Evolutionary conservation across 2,113 vertebrate species (phyloP).

Genomic region (Nycticryphes semicollaris): DNA sequence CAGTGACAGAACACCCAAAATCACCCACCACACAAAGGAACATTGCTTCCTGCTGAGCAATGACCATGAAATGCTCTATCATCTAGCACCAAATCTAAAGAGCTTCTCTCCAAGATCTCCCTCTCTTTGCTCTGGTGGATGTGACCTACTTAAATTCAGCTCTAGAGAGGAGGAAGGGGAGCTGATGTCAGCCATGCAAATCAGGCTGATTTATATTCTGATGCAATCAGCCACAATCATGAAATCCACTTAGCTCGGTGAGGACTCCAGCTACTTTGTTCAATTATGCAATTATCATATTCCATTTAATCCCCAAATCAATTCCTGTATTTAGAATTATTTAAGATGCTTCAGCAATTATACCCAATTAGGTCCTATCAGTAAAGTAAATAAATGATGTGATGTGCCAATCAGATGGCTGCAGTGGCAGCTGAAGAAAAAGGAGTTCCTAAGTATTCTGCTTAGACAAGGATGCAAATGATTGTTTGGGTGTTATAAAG

Average conservation of each 20-base stretch:
- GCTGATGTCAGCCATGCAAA: conserved; percentile 32
- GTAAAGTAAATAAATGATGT: conserved; percentile 65
- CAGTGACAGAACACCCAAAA: not conserved
- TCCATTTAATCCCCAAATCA: conserved; percentile 70
- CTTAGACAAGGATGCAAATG: not conserved
- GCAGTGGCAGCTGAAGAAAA: conserved; percentile 30
- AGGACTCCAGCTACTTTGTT: conserved; percentile 65
- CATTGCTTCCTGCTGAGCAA: not conserved
- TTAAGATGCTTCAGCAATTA: conserved; percentile 71
- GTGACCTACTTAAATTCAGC: not conserved
- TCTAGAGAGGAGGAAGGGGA: not conserved
- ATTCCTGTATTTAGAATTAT: conserved; percentile 72
- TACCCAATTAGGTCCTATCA: conserved; percentile 57
- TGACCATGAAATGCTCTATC: fast-evolving
- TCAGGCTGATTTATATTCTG: conserved; percentile 66
- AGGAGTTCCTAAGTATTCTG: not conserved
- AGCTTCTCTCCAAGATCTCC: not conserved
- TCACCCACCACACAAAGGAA: not conserved
- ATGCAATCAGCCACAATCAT: conserved; percentile 65
- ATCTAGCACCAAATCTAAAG: not conserved
- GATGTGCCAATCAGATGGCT: conserved; percentile 37
- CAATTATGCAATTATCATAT: conserved; percentile 72
- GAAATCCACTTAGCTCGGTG: conserved; percentile 63
- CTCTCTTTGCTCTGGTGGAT: not conserved
- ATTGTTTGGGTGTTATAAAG: not conserved